Evolutionary conservation across 2,113 vertebrate species (phyloP).

Genomic region (Pseudorectes ferrugineus): DNA sequence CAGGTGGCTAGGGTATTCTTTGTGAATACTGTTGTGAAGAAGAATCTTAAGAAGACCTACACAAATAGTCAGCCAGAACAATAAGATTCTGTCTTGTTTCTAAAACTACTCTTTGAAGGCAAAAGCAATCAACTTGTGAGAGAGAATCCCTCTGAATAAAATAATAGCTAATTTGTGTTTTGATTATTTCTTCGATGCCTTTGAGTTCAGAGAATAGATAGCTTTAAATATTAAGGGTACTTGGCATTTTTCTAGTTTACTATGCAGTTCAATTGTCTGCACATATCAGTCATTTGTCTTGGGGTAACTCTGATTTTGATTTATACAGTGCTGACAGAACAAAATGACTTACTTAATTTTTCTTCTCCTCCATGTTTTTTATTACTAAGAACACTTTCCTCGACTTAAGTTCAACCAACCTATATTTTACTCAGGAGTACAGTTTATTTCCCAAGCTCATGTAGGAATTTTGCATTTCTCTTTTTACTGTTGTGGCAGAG

Average conservation of each 20-base stretch:
- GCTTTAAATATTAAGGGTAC: background rate
- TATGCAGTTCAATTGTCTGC: background rate
- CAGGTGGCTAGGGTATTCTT: background rate
- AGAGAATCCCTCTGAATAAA: background rate
- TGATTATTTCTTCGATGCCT: background rate
- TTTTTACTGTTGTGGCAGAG: background rate
- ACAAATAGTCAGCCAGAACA: background rate
- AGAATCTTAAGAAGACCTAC: background rate
- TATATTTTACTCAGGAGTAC: background rate
- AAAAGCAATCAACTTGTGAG: background rate
- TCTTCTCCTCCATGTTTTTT: background rate
- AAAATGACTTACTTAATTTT: background rate
- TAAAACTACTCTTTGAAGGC: background rate
- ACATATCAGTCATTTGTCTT: background rate
- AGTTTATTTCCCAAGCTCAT: background rate
- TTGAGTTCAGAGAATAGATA: background rate
- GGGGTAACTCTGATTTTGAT: background rate
- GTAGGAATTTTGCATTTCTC: background rate
- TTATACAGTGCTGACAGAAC: background rate
- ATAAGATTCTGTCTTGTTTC: background rate
- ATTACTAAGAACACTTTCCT: background rate
- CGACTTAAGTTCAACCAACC: fast-evolving
- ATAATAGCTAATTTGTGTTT: background rate
- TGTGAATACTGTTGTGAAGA: background rate
- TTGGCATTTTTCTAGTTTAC: background rate